Percentiles rank a stretch among this genome's conserved stretches.
Conservation (phyloP, 2,113 vertebrate species). For the Microtus richardsoni region DNA sequence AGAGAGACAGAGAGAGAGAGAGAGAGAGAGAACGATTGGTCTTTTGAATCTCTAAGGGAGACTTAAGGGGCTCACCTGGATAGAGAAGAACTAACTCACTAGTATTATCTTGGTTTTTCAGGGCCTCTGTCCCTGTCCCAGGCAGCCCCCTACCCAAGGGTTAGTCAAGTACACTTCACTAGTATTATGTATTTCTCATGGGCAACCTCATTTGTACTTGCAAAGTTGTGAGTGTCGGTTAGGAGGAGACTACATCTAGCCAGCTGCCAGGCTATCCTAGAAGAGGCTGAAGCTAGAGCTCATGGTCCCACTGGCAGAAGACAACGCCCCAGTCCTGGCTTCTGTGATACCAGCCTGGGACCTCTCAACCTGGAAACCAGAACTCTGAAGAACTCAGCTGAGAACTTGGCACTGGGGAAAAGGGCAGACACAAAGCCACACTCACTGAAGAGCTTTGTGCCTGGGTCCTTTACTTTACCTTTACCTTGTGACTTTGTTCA, state of each 20-base stretch:
- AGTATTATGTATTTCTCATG: not conserved
- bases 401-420: not conserved
- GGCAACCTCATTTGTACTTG: not conserved
- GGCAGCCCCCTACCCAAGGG: not conserved
- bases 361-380: not conserved
- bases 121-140: not conserved
- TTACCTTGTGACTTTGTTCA: not conserved
- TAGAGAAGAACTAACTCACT: not conserved
- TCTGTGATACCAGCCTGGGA: not conserved
- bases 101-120: not conserved
- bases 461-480: not conserved
- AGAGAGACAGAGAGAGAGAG: not conserved
- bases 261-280: not conserved
- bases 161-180: not conserved
- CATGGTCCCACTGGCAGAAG: not conserved
- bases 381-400: not conserved
- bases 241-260: not conserved
- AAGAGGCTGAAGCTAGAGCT: not conserved
- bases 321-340: not conserved
- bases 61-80: not conserved
- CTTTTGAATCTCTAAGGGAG: not conserved
- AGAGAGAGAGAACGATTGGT: not conserved
- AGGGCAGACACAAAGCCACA: not conserved
- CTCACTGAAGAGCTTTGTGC: constrained; percentile 18
- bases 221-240: not conserved